phyloP scores from a whole-genome alignment of 1,140 invertebrate species.

The Drosophila kohkoa region DNA sequence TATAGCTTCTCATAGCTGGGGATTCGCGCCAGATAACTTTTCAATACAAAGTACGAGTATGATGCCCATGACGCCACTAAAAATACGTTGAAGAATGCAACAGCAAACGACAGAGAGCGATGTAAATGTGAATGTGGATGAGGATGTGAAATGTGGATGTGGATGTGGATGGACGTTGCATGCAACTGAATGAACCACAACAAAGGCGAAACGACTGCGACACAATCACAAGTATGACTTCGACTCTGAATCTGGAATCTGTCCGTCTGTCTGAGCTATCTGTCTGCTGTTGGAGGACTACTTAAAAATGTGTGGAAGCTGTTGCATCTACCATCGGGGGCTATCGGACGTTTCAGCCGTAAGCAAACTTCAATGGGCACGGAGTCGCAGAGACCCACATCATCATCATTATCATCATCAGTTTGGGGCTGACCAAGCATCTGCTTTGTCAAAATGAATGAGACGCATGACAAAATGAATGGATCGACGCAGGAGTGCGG shows the following conservation, averaged over 20 bases:
- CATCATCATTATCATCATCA: conserved; percentile 24
- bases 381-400: conserved; percentile 23
- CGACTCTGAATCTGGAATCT: background rate
- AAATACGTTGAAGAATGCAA: conserved; percentile 74
- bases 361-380: conserved; percentile 55
- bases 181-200: conserved; percentile 72
- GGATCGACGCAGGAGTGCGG: conserved; percentile 40
- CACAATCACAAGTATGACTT: conserved; percentile 38
- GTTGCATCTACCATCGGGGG: conserved; percentile 58
- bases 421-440: conserved; percentile 54
- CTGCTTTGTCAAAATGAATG: conserved; percentile 74
- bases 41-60: conserved; percentile 70
- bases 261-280: background rate
- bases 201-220: conserved; percentile 61
- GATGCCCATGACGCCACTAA: conserved; percentile 68
- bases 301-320: conserved; percentile 52
- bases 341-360: conserved; percentile 37
- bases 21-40: conserved; percentile 64
- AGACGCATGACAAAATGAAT: conserved; percentile 63
- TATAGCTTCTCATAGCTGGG: conserved; percentile 1
- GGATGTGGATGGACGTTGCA: conserved; percentile 11
- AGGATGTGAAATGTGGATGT: conserved; percentile 25
- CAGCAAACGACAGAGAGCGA: conserved; percentile 26
- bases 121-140: conserved; percentile 18
- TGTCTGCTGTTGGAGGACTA: background rate